A percentile compares a stretch with the other conserved stretches of the same genome.
Conservation (phyloP, 2,797 vertebrate species). For the Limnodromus scolopaceus region DNA sequence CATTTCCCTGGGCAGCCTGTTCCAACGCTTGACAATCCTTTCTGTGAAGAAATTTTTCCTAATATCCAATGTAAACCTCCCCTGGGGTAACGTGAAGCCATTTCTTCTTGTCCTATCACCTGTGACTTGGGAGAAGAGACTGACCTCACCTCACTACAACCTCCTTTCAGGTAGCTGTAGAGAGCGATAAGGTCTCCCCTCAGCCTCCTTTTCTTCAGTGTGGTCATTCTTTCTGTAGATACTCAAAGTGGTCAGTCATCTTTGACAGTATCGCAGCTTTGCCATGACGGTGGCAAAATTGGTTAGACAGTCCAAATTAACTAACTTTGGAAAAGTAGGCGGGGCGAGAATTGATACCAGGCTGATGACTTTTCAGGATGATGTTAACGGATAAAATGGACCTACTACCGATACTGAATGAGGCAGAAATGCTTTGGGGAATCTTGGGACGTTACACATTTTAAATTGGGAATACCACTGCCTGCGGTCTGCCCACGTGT, state of each 20-base stretch:
- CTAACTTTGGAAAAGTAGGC: neutral
- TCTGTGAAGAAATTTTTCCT: neutral
- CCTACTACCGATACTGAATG: neutral
- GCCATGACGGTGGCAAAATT: neutral
- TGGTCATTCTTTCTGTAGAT: neutral
- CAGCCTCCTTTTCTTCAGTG: neutral
- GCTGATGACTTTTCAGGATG: neutral
- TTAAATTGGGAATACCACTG: neutral
- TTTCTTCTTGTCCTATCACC: neutral
- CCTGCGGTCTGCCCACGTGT: neutral
- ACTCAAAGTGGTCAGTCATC: neutral
- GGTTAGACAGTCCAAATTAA: neutral
- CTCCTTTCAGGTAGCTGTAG: neutral
- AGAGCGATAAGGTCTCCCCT: neutral
- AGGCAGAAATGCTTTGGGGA: neutral
- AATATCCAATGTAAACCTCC: neutral
- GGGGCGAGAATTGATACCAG: neutral
- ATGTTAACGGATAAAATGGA: neutral
- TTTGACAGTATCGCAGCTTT: neutral
- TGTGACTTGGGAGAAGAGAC: neutral
- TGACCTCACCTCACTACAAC: accelerated
- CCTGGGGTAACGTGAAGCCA: neutral
- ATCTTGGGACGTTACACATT: neutral
- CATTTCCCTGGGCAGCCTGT: neutral
- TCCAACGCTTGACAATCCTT: neutral